Base-by-base conservation (phyloP, 2,888 invertebrate species). In the Serrognathus titanus region DNA sequence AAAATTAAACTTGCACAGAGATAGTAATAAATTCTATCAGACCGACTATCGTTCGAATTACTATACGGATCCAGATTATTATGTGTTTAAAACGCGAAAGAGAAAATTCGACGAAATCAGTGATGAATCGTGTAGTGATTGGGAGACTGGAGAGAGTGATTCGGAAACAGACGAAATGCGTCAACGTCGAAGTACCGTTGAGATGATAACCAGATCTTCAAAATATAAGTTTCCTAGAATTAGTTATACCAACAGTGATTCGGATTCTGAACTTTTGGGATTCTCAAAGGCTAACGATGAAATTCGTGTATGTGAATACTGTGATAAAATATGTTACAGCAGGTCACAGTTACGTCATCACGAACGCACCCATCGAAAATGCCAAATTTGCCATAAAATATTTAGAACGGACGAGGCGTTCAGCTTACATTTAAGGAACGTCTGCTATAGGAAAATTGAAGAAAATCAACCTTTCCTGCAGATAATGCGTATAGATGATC, bases 301-400 rank as follows among this genome's bases (percentile, higher is more conserved):
- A 31, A 7, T 9, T 48, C 13, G n/a, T 16, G 39, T 13, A 16
- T 58, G 58, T 12, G 53, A 50, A 36, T 54, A 50, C 40, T 58
- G 58, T 47, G 53, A 58, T 41, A 43, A 53, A 41, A 49, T 49
- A n/a, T 58, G 53, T 39, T 55, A 49, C 50, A 53, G 53, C 31
- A 45, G 48, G 41, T 54, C 58, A 13, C 47, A 62, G 12, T 24
- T 62, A 12, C 48, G 49, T 3, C 47, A 48, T 8, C 62, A 62
- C 13, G 49, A 57, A 48, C 57, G 47, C 16, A 55, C 50, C 10
- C 62, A 62, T 51, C 43, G 54, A 13, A 57, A 40, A 16, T 62
- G 62, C 47, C 46, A 52, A 12, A 47, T 59, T 41, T 62, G 62
- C 37, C 50, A 51, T 5, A 56, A 51, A 13, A 48, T 12, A 35